Evolutionary conservation across 2,888 invertebrate genomes (phyloP).

Genomic region (Agrochola lychnidis): DNA sequence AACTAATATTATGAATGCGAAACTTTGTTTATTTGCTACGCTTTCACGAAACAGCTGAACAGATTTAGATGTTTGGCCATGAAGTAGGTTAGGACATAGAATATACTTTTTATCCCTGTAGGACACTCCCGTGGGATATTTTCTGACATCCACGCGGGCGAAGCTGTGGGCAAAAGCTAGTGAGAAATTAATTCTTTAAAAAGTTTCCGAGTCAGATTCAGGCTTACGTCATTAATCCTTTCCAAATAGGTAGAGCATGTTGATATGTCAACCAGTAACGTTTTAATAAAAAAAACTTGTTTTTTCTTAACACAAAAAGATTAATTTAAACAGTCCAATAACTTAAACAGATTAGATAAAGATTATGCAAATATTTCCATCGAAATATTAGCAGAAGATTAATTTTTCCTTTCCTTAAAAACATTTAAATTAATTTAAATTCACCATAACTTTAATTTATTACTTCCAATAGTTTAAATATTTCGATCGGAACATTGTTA

Average conservation of each 20-base stretch:
- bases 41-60: no score
- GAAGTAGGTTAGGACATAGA: no score
- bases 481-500: conserved; percentile 21
- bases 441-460: conserved; percentile 34
- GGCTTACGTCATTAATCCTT: neutral
- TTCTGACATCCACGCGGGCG: no score
- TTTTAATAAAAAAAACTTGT: neutral
- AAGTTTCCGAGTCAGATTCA: no score
- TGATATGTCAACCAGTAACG: conserved; percentile 6
- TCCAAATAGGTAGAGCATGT: neutral
- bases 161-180: no score
- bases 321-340: conserved; percentile 34
- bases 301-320: conserved; percentile 5
- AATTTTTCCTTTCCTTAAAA: conserved; percentile 14
- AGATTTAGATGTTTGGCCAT: no score
- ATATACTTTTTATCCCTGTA: no score
- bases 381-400: conserved; percentile 25
- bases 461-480: conserved; percentile 5
- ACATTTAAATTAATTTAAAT: conserved; percentile 52
- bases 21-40: no score
- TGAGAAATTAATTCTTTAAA: no score
- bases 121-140: no score
- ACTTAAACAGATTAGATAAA: conserved; percentile 11
- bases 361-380: conserved; percentile 41
- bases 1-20: no score